Evolutionary conservation across 2,113 vertebrate species (phyloP).

Genomic region (Jacana jacana): DNA sequence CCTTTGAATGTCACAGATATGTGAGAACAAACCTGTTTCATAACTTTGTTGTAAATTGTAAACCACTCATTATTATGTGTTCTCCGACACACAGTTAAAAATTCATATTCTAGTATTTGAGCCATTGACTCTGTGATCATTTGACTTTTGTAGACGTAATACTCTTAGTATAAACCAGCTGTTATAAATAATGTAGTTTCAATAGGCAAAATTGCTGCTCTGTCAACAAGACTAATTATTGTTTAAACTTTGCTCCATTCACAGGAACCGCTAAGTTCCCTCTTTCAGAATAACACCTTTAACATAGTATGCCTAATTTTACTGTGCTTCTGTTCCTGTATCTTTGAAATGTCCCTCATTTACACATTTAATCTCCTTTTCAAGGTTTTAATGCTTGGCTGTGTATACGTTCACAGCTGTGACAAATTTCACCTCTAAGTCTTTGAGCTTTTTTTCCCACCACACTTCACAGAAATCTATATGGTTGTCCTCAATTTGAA

Average conservation of each 20-base stretch:
- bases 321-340: background rate
- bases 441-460: background rate
- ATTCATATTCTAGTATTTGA: background rate
- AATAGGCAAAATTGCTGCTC: background rate
- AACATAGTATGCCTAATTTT: background rate
- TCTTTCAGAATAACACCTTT: background rate
- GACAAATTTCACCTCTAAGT: background rate
- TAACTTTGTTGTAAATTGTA: background rate
- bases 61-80: background rate
- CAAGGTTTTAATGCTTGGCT: background rate
- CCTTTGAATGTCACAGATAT: background rate
- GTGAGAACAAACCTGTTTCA: background rate
- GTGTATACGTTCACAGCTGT: background rate
- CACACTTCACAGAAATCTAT: background rate
- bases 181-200: background rate
- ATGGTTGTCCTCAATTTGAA: background rate
- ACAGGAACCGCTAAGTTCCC: background rate
- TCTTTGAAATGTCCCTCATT: slow-evolving; percentile 3
- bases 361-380: background rate
- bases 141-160: background rate
- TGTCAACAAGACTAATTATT: background rate
- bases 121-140: background rate
- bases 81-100: background rate
- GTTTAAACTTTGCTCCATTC: background rate
- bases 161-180: background rate